These are phyloP conservation scores for Trogon surrucura DNA, from an alignment of 2,113 vertebrate species.

Conservation along the genomic window DNA sequence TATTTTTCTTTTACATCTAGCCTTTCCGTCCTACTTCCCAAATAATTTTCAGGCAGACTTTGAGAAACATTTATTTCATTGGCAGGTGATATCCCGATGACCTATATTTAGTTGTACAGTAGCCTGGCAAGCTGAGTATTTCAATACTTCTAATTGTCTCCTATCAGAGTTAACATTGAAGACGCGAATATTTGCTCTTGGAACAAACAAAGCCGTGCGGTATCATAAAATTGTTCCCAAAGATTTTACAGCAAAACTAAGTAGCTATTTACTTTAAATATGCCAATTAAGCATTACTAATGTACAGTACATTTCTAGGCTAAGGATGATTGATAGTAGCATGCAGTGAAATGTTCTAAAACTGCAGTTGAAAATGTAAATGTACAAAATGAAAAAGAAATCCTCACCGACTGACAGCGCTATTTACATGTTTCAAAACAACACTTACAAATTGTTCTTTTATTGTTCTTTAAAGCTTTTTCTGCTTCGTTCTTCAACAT, in stretches of 20 bases:
- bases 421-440: conserved; percentile 78
- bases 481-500: neutral
- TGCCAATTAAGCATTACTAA: conserved; percentile 80
- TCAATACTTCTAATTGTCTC: conserved; percentile 38
- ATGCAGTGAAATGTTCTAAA: conserved; percentile 76
- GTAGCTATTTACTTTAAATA: conserved; percentile 83
- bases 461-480: conserved; percentile 60
- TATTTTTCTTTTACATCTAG: neutral
- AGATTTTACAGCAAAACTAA: conserved; percentile 78
- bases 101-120: neutral
- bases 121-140: neutral
- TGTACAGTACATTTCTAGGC: conserved; percentile 74
- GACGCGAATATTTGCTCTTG: conserved; percentile 62
- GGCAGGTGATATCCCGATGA: neutral
- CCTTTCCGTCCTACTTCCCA: neutral
- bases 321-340: conserved; percentile 79
- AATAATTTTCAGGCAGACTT: neutral
- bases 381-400: conserved; percentile 58
- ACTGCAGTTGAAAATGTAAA: conserved; percentile 75
- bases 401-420: conserved; percentile 59
- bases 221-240: conserved; percentile 66
- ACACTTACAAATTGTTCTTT: conserved; percentile 61
- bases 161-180: conserved; percentile 48
- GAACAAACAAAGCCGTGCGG: conserved; percentile 68
- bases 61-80: neutral